Evolutionary conservation across 1,140 invertebrate species (phyloP).

Genomic region (Akabosia matsudoensis): DNA sequence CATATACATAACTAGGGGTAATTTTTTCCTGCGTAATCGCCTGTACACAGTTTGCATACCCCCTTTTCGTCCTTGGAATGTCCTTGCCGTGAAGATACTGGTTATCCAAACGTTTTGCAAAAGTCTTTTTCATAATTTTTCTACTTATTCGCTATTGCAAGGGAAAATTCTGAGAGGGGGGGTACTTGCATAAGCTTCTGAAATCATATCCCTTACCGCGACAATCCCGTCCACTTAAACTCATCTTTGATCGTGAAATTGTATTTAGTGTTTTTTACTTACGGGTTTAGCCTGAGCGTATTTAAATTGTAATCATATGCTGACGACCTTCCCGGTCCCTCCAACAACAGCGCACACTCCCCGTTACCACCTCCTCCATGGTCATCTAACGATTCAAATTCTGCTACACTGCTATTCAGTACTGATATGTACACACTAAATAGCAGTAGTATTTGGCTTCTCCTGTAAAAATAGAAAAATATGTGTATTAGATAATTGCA

Average conservation of each 20-base stretch:
- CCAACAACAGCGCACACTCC: constrained; percentile 63
- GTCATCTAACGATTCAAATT: constrained; percentile 43
- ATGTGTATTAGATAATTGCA: neutral
- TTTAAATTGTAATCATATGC: constrained; percentile 79
- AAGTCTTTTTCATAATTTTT: no score
- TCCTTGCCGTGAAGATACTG: neutral
- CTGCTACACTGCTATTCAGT: constrained; percentile 17
- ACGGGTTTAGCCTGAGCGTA: constrained; percentile 61
- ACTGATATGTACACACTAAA: constrained; percentile 30
- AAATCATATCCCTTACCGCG: no score
- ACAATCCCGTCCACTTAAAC: no score
- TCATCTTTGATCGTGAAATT: no score
- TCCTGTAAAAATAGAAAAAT: constrained; percentile 30
- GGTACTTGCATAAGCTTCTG: neutral
- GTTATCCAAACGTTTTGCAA: no score
- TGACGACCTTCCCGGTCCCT: constrained; percentile 66
- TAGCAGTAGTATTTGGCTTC: constrained; percentile 45
- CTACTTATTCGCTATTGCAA: no score
- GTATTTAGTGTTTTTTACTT: constrained; percentile 33
- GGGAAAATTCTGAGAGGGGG: neutral
- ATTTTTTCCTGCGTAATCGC: neutral
- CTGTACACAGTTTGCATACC: neutral
- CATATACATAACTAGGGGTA: no score
- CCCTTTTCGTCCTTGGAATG: constrained; percentile 1
- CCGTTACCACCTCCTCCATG: constrained; percentile 34